These are phyloP conservation scores for Tupiocoris notatus DNA, from an alignment of 2,888 invertebrate species.

Conservation along the genomic window DNA sequence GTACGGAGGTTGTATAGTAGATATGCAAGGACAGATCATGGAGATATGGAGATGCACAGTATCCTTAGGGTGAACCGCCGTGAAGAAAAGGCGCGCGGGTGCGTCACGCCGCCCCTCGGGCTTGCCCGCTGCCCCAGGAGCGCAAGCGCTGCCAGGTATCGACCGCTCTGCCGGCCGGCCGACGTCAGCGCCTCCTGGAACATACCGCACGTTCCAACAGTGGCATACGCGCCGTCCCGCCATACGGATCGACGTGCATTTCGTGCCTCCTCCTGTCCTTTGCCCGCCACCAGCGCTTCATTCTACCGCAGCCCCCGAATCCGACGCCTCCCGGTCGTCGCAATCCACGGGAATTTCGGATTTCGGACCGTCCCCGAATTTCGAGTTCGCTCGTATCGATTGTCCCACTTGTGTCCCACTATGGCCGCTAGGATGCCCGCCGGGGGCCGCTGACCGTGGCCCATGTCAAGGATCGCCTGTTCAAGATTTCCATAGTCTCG, in stretches of 20 bases:
- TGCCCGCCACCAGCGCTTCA: neutral
- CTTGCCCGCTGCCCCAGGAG: neutral
- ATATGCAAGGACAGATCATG: too few relatives aligned
- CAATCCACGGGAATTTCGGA: too few relatives aligned
- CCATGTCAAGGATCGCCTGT: slow-evolving; percentile 53
- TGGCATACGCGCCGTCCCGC: slow-evolving; percentile 26
- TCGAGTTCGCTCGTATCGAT: too few relatives aligned
- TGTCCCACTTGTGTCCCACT: neutral
- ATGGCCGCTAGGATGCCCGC: slow-evolving; percentile 15
- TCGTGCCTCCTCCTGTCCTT: neutral
- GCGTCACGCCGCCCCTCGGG: neutral
- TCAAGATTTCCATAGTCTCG: slow-evolving; percentile 57
- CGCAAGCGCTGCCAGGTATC: slow-evolving; percentile 24
- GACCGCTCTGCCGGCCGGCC: slow-evolving; percentile 12
- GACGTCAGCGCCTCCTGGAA: neutral
- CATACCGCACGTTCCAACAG: neutral
- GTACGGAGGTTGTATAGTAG: too few relatives aligned
- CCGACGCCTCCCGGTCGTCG: slow-evolving; percentile 4
- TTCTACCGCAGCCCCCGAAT: neutral
- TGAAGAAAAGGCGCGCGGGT: neutral
- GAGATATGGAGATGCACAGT: too few relatives aligned
- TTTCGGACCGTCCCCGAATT: too few relatives aligned
- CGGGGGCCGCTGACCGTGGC: slow-evolving; percentile 39
- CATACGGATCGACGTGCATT: neutral
- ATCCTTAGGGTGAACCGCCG: too few relatives aligned